Evolutionary conservation across 2,797 vertebrate species (phyloP).

Genomic region (Thamnophis elegans): DNA sequence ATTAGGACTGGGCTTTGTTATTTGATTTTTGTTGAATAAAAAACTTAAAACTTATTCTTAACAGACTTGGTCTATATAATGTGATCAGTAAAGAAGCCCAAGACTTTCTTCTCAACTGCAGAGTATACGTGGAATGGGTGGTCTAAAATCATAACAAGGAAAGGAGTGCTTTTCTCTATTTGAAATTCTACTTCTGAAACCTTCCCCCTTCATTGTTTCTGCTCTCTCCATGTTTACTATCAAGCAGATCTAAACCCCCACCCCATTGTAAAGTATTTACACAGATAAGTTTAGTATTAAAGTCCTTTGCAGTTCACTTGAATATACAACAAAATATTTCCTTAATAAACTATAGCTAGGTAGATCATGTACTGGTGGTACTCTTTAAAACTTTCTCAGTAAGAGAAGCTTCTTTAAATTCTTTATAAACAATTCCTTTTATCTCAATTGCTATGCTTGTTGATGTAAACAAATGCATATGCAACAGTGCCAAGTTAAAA

Average conservation of each 20-base stretch:
- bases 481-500: not conserved
- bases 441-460: not conserved
- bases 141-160: not conserved
- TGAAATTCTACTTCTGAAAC: not conserved
- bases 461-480: not conserved
- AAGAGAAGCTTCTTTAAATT: not conserved
- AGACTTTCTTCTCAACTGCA: too few species aligned
- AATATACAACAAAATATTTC: slow-evolving; percentile 9
- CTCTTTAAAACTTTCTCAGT: not conserved
- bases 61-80: not conserved
- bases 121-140: not conserved
- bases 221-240: not conserved
- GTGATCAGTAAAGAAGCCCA: not conserved
- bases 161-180: not conserved
- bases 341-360: not conserved
- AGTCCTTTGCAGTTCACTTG: not conserved
- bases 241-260: not conserved
- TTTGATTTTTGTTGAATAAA: not conserved
- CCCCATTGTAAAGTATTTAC: not conserved
- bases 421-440: not conserved
- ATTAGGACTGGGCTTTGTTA: not conserved
- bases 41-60: not conserved
- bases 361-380: not conserved
- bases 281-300: not conserved
- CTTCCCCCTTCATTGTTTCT: not conserved